Base-by-base conservation (phyloP, 64 coral and sea anemone genomes). In the Orbicella faveolata region DNA sequence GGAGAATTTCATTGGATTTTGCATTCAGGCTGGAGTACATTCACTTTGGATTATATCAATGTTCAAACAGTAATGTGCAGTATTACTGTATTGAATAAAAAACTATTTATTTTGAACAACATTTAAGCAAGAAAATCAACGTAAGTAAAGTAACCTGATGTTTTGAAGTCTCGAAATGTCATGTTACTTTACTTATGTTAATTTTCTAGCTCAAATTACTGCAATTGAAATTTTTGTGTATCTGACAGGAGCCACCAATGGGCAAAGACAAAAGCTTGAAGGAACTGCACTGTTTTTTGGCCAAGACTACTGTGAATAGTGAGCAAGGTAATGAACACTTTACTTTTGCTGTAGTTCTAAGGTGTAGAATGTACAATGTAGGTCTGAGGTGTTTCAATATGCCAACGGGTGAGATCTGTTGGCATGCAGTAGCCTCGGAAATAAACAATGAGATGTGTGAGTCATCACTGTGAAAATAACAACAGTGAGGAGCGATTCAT, bases 391-490 rank as follows among this genome's bases (percentile, higher is more conserved):
- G 65, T 52, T 85, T 91, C 89, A 91, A 91, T 91, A 91, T 83
- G 89, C 37, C 59, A 23, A 12, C 82, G 52, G 36, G 41, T 73
- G 65, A 85, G 82, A 72, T 85, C 18, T 39, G 82, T 53, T 19
- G 89, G 61, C 89, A 83, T 84, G 89, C 89, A 91, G 26, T 84
- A 76, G 89, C 89, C 89, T 91, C 89, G 59, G 35, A 91, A 57
- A 91, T 79, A n/a, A 90, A 81, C 7, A 10, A 39, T 26, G 89
- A 90, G 89, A 81, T 62, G 34, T 41, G 17, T 74, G 68, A 81
- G 80, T 79, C 78, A 21, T 90, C 68, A 37, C 55, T 26, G 66
- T 74, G 78, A 12, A 81, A 90, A 59, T 74, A 61, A 83, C 80
- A 59, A 81, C 80, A 23, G 63, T 53, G 73, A 74, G 36, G 78